Conservation (phyloP, 2,113 vertebrate genomes). For the Lonchura striata region DNA sequence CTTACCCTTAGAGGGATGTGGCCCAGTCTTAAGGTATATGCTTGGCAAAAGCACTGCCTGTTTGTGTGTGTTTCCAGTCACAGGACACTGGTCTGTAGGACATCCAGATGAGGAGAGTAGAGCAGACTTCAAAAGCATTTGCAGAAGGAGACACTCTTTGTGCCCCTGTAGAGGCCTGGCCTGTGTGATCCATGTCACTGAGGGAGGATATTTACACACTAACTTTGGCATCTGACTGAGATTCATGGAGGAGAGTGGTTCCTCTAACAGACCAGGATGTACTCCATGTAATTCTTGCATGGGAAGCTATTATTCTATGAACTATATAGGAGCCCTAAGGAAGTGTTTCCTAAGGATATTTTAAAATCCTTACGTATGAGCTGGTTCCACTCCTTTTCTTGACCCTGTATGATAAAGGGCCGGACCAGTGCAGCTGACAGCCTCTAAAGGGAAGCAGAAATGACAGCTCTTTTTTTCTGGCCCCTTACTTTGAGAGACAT, state of each 20-base stretch:
- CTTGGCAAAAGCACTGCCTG: neutral
- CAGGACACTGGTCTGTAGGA: neutral
- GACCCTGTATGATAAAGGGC: neutral
- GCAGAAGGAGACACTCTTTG: rapidly evolving
- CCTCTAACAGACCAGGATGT: neutral
- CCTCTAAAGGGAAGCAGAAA: neutral
- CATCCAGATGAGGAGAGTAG: neutral
- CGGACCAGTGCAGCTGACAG: neutral
- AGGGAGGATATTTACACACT: neutral
- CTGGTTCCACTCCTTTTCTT: neutral
- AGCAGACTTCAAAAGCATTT: neutral
- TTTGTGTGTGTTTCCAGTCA: neutral
- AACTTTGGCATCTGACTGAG: neutral
- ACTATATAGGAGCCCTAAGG: neutral
- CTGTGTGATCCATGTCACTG: neutral
- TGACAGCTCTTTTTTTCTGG: neutral
- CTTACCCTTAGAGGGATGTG: neutral
- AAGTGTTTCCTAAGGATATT: neutral
- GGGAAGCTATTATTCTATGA: neutral
- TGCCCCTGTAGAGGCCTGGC: neutral
- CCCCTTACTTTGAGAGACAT: neutral
- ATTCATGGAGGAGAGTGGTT: neutral
- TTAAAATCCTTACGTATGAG: neutral
- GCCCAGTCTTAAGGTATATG: neutral
- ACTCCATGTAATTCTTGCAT: neutral